Evolutionary conservation across 2,888 invertebrate genomes (phyloP).

Genomic region (Dolomedes plantarius): DNA sequence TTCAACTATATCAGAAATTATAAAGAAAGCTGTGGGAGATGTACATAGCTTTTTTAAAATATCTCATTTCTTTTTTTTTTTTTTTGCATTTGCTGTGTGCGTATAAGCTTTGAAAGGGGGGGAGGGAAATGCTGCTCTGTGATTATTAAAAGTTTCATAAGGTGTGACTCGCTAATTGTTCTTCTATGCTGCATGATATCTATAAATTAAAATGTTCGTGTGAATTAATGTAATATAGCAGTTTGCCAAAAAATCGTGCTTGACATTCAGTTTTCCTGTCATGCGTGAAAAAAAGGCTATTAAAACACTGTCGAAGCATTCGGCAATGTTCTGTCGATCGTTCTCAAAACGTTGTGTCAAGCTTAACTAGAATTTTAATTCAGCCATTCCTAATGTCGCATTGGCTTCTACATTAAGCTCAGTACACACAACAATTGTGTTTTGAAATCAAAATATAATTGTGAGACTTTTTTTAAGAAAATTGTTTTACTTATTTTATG

Average conservation of each 20-base stretch:
- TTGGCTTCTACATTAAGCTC: too few relatives aligned
- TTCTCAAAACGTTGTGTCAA: too few relatives aligned
- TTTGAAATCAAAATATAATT: too few relatives aligned
- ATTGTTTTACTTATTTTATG: too few relatives aligned
- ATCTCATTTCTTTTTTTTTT: conserved; percentile 32
- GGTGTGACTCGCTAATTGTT: conserved; percentile 47
- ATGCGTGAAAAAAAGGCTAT: conserved; percentile 23
- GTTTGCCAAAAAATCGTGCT: conserved; percentile 14
- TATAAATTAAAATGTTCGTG: conserved; percentile 38
- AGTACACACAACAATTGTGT: too few relatives aligned
- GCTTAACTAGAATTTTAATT: too few relatives aligned
- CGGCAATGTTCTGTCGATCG: too few relatives aligned
- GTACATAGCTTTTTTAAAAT: conserved; percentile 47
- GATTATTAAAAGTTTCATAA: conserved; percentile 49
- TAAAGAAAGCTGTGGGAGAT: conserved; percentile 26
- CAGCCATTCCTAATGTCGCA: too few relatives aligned
- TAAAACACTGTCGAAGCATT: too few relatives aligned
- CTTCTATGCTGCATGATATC: conserved; percentile 51
- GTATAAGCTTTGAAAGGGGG: conserved; percentile 34
- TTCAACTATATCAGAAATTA: neutral
- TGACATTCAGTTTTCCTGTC: conserved; percentile 25
- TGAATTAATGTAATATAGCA: conserved; percentile 38
- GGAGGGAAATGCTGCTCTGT: conserved; percentile 48
- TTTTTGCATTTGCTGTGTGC: conserved; percentile 51
- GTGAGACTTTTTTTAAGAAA: too few relatives aligned